A percentile compares a stretch with the other conserved stretches of the same genome.
Conservation (phyloP, 2,797 vertebrate genomes). For the Neosilurus mollespiculum region DNA sequence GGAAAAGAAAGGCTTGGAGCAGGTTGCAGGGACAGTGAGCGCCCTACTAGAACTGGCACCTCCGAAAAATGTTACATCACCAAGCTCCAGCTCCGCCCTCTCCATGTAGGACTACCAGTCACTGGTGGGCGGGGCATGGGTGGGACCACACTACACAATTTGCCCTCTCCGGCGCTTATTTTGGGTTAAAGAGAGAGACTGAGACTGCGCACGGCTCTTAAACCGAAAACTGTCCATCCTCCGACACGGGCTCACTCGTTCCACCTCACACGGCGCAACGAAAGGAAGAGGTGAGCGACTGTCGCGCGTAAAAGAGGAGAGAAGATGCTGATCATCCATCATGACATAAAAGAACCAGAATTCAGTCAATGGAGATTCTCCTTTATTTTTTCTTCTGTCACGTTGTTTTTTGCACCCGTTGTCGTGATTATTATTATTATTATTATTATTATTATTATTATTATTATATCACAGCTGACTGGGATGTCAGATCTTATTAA, state of each 20-base stretch:
- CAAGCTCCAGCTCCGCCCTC: constrained; percentile 68
- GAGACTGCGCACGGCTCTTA: neutral
- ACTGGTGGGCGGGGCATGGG: neutral
- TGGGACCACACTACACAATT: neutral
- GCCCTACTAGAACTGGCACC: constrained; percentile 91
- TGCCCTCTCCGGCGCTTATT: constrained; percentile 2
- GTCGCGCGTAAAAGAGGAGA: neutral
- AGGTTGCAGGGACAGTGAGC: constrained; percentile 89
- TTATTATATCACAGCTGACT: constrained; percentile 38
- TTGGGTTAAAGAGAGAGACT: neutral
- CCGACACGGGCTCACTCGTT: neutral
- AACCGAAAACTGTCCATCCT: constrained; percentile 11
- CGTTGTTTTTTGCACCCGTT: constrained; percentile 46
- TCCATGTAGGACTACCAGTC: constrained; percentile 63
- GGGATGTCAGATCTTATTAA: constrained; percentile 27
- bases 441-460: constrained; percentile 41
- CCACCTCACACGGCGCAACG: neutral
- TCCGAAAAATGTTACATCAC: constrained; percentile 76
- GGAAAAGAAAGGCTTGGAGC: constrained; percentile 93
- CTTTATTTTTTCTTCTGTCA: constrained; percentile 26
- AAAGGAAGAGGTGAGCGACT: constrained; percentile 7
- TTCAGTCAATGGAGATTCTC: constrained; percentile 18
- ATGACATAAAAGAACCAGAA: neutral
- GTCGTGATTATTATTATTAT: constrained; percentile 44
- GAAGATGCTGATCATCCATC: neutral